Evolutionary conservation across 2,113 vertebrate species (phyloP).

Genomic region (Psittacus erithacus): DNA sequence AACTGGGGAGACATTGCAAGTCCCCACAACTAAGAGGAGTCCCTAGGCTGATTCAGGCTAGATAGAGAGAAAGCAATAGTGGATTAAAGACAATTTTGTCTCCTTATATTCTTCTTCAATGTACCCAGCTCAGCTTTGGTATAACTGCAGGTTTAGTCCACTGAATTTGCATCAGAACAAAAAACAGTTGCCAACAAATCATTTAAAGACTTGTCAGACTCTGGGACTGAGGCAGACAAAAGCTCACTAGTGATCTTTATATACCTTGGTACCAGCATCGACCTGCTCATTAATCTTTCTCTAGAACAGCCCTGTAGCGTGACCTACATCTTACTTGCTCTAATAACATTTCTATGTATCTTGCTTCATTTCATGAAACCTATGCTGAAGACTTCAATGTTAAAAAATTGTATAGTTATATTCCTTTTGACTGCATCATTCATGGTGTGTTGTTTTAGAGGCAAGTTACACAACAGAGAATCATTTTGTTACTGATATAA

Average conservation of each 20-base stretch:
- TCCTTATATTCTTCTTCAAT: not conserved
- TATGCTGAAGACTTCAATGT: not conserved
- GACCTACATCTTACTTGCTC: slow-evolving; percentile 51
- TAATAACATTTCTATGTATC: slow-evolving; percentile 42
- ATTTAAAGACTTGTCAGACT: slow-evolving; percentile 15
- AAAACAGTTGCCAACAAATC: slow-evolving; percentile 9
- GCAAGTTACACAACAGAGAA: slow-evolving; percentile 1
- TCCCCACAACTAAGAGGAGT: not conserved
- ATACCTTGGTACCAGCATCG: slow-evolving; percentile 21
- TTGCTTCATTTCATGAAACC: not conserved
- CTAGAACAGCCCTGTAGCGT: slow-evolving; percentile 25
- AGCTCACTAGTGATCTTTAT: slow-evolving; percentile 51
- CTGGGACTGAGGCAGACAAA: slow-evolving; percentile 33
- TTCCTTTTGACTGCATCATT: slow-evolving; percentile 21
- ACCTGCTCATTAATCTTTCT: slow-evolving; percentile 52
- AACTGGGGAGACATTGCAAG: not conserved
- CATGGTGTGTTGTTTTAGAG: slow-evolving; percentile 23
- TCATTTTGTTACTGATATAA: slow-evolving; percentile 37
- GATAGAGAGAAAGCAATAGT: not conserved
- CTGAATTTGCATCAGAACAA: slow-evolving; percentile 38
- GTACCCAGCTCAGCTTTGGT: not conserved
- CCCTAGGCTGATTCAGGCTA: not conserved
- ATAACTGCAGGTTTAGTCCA: not conserved
- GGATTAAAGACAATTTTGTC: slow-evolving; percentile 22
- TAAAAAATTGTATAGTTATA: not conserved